These are phyloP conservation scores for Eilema griseolum DNA, from an alignment of 2,888 invertebrate species.

Conservation along the genomic window DNA sequence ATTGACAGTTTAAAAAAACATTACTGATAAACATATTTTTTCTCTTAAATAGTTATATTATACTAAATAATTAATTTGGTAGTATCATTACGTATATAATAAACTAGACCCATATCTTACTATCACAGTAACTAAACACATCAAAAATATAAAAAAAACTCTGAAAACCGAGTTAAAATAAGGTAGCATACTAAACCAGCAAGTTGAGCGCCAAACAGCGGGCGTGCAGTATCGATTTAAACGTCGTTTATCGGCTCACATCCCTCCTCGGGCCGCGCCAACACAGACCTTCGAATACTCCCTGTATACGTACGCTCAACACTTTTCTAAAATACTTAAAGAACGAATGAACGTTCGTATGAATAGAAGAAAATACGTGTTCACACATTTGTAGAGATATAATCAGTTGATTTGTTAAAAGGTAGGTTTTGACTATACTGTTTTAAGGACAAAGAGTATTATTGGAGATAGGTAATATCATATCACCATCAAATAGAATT, in stretches of 20 bases:
- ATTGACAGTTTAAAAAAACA: too few species aligned
- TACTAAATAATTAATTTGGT: too few species aligned
- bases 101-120: neutral
- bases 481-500: too few species aligned
- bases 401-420: neutral
- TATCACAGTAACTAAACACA: neutral
- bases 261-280: constrained; percentile 49
- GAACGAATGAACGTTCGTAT: constrained; percentile 3
- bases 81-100: too few species aligned
- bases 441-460: neutral
- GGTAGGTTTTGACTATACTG: neutral
- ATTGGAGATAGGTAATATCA: neutral
- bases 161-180: constrained; percentile 21
- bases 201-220: constrained; percentile 40
- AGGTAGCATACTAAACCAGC: constrained; percentile 18
- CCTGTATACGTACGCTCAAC: constrained; percentile 15
- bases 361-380: constrained; percentile 8
- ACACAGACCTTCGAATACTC: constrained; percentile 21
- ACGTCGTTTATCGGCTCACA: constrained; percentile 59
- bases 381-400: constrained; percentile 8
- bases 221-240: constrained; percentile 66
- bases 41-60: too few species aligned
- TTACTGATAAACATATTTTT: too few species aligned
- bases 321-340: constrained; percentile 21
- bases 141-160: neutral